A percentile compares a stretch with the other conserved stretches of the same genome.
Evolutionary conservation across 2,797 vertebrate genomes (phyloP).

Genomic region (Neosilurus mollespiculum): DNA sequence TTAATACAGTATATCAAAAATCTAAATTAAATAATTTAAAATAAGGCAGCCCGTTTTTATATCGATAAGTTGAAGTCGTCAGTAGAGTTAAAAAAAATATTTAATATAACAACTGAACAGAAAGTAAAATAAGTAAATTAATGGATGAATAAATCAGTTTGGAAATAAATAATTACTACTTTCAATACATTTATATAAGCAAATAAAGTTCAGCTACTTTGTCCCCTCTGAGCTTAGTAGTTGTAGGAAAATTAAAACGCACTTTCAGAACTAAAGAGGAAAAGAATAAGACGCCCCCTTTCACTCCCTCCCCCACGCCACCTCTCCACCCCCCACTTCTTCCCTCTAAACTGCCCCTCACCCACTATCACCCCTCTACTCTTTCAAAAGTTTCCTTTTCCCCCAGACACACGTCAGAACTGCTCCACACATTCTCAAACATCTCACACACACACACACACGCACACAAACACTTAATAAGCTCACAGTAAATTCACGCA

Average conservation of each 20-base stretch:
- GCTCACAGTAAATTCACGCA: not conserved
- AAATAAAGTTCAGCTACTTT: not conserved
- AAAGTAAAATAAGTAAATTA: not conserved
- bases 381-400: constrained; percentile 7
- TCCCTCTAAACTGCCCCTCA: not conserved
- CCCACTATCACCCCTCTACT: not conserved
- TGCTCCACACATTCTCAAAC: not conserved
- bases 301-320: constrained; percentile 1
- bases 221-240: not conserved
- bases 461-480: not conserved
- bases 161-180: too few species aligned
- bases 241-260: constrained; percentile 3
- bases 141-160: not conserved
- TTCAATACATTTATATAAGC: not conserved
- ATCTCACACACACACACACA: not conserved
- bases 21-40: too few species aligned
- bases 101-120: not conserved
- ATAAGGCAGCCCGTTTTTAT: not conserved
- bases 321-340: not conserved
- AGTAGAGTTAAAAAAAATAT: not conserved
- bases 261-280: constrained; percentile 12
- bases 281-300: not conserved
- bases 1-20: too few species aligned
- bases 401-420: not conserved
- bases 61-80: not conserved